Evolutionary conservation across 2,113 vertebrate species (phyloP), one percentile per base, ranked within the genome.

Genomic region (Noturus placidus): DNA sequence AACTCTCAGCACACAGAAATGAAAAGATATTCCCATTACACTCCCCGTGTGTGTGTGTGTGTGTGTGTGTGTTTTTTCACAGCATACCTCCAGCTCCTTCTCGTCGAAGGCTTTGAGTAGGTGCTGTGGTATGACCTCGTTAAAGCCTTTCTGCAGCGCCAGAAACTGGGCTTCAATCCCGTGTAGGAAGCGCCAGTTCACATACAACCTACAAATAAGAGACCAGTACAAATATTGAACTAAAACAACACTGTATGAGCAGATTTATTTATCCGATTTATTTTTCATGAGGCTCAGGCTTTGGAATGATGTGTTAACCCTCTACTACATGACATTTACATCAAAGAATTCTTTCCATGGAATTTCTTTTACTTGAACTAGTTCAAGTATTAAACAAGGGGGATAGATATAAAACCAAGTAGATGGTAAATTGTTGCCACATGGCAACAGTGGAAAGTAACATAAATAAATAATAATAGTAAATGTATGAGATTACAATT

Each of bases 51-150:
- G 67, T 69, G 57, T 35, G 27, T 42, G 13, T 35, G 19, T 79
- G 20, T 74, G 38, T 35, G 35, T 54, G 42, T 59, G 17, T 54
- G 38, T 72, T 7, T 33, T 30, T 35, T 42, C 30, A 50, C 6
- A 10, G 61, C 94, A 91, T 92, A 99, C 98, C 97, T 99, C 98
- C 15, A 99, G 93, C 92, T 99, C 98, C 90, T 99, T 99, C 94
- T 99, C 98, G 84, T 99, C 98, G 81, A 99, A 99, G 33, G 98
- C 96, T 93, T 99, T 99, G 91, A 99, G 94, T 92, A 99, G 96
- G 93, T 99, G 98, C 88, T 99, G 98, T n/a, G 98, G 98, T 93
- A 99, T 99, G 92, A 99, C 98, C 94, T 99, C 98, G 86, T 99
- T 99, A 94, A 99, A 99, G 90, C 98, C 98, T 89, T 99, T 99